Evolutionary conservation across 2,797 vertebrate genomes (phyloP).

Genomic region (Phoxinus dragarum): DNA sequence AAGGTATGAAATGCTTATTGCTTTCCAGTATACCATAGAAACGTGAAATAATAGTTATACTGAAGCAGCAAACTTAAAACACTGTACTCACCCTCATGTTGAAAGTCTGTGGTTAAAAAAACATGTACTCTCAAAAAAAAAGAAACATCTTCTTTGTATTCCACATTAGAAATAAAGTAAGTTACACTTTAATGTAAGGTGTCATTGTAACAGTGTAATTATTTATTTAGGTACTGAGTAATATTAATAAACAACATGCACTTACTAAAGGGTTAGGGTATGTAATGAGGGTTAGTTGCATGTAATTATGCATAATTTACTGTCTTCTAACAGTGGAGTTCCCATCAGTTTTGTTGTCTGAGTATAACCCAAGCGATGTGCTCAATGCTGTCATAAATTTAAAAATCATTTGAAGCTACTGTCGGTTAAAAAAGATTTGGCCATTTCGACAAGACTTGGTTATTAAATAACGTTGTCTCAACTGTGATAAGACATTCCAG

Average conservation of each 20-base stretch:
- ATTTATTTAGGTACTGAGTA: too few relatives aligned
- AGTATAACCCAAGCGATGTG: background rate
- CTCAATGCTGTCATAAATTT: conserved; percentile 1
- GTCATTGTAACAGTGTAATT: too few relatives aligned
- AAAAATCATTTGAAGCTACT: conserved; percentile 14
- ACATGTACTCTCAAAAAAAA: too few relatives aligned
- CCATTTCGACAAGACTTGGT: conserved; percentile 5
- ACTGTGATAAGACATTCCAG: conserved; percentile 21
- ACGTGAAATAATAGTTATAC: background rate
- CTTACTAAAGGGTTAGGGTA: too few relatives aligned
- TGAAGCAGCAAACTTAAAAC: too few relatives aligned
- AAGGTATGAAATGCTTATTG: background rate
- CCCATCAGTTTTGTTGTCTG: background rate
- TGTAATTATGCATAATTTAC: too few relatives aligned
- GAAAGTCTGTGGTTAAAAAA: background rate
- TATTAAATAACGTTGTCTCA: conserved; percentile 7
- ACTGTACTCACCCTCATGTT: background rate
- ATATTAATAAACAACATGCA: too few relatives aligned
- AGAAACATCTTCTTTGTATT: background rate
- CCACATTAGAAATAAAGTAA: background rate
- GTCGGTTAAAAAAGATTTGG: conserved; percentile 13
- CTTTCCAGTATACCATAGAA: background rate
- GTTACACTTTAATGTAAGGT: too few relatives aligned
- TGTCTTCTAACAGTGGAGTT: background rate
- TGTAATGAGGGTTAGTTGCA: too few relatives aligned